These are phyloP conservation scores for Acanthosepion pharaonis DNA, from an alignment of 2,888 invertebrate genomes.

Conservation along the genomic window DNA sequence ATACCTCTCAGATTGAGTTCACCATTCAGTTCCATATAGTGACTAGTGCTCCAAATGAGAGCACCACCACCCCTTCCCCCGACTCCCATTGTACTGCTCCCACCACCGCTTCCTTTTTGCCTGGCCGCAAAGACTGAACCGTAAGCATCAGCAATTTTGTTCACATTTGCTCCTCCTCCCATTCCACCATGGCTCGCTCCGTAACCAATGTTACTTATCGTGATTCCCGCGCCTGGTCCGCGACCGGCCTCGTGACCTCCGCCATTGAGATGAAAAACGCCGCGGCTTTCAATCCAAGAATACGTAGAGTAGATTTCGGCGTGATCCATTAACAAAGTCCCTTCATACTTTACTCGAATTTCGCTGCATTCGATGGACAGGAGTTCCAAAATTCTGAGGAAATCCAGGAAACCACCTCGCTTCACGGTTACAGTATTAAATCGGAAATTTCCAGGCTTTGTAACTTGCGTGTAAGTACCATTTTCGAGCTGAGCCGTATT, in stretches of 20 bases:
- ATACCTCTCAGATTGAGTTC: conserved; percentile 59
- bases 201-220: conserved; percentile 56
- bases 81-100: conserved; percentile 61
- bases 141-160: conserved; percentile 57
- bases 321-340: conserved; percentile 61
- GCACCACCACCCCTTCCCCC: conserved; percentile 65
- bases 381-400: conserved; percentile 54
- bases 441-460: conserved; percentile 59
- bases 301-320: conserved; percentile 61
- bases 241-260: conserved; percentile 56
- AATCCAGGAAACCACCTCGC: conserved; percentile 57
- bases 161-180: conserved; percentile 59
- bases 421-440: conserved; percentile 61
- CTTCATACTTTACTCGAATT: conserved; percentile 62
- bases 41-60: conserved; percentile 61
- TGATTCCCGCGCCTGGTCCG: conserved; percentile 60
- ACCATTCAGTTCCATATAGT: conserved; percentile 63
- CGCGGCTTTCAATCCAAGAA: conserved; percentile 66
- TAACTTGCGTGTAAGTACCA: conserved; percentile 54
- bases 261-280: conserved; percentile 63
- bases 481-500: conserved; percentile 61
- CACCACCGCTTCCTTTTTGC: conserved; percentile 61
- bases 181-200: conserved; percentile 66
- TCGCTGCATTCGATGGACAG: conserved; percentile 58
- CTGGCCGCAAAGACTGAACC: conserved; percentile 59